Base-by-base conservation (phyloP, 92 coral and sea anemone genomes). In the Isaurus tuberculatus region DNA sequence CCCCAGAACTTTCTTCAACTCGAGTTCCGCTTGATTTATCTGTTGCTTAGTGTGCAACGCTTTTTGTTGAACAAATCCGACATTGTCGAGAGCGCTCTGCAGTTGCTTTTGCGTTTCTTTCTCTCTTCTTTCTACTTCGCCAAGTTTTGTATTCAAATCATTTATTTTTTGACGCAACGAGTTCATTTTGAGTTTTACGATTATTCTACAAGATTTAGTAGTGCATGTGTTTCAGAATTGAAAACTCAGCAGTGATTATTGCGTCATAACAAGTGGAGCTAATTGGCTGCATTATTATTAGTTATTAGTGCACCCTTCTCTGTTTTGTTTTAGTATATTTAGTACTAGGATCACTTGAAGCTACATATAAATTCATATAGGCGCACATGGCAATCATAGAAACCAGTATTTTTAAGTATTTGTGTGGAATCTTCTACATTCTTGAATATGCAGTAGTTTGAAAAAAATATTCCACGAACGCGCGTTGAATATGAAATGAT, bases 151-250 rank as follows among this genome's bases (percentile, higher is more conserved):
- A 10, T 34, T 34, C 11, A 77, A 57, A 58, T 77, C 82, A 25
- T 36, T 58, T 17, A 77, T 33, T 49, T 58, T 77, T 34, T 77
- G 33, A 36, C 82, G 82, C 82, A 77, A 34, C 26, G 82, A 42
- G 36, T 77, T 77, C 82, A 77, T 77, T 72, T 43, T 44, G 16
- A n/a, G 10, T 55, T 5, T 55, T 55, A 55, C 27, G n/a, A 8
- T 4, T 55, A 4, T 55, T 55, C 25, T 55, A 8, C 22, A 22
- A 55, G 27, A 0, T 13, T 55, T 55, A 2, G 23, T 6, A 25
- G 19, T 0, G 9, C 53, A 19, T 11, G 15, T 46, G 0, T 46
- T 46, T 46, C 9, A 40, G 15, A 55, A 55, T 8, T 55, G 7
- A 4, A 55, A 19, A 55, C 5, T 55, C 23, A 3, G 23, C 27